Evolutionary conservation across 2,113 vertebrate species (phyloP), one percentile per base, ranked within the genome.

Genomic region (Bubo blakistoni): DNA sequence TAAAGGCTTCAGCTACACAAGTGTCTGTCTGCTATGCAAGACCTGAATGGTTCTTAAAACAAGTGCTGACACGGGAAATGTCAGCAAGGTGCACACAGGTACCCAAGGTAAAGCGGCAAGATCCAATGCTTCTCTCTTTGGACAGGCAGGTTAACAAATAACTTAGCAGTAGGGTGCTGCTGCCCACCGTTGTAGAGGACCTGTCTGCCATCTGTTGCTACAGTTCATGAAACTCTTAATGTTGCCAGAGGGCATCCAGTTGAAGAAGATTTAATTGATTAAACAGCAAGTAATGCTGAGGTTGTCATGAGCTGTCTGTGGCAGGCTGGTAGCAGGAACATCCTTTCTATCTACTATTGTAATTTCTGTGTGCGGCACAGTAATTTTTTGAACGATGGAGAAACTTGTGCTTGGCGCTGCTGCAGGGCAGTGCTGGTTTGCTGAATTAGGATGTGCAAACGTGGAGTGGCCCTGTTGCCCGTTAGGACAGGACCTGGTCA

Each of bases 11-110:
- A 1, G 16, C 42, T 71, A 26, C 4, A 1, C 26, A 32, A 42
- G 10, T 20, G 6, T 89, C 51, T 65, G 22, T 34, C 26, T 73
- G 2, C 40, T 61, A 3, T 14, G 34, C 27, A 65, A 78, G 63
- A 57, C 21, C 13, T 26, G 44, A 81, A 32, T 65, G 34, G 51
- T 63, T 74, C 70, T 14, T 46, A 25, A 69, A 38, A 29, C 7
- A 17, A 22, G 10, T 51, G 26, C 51, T 0, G 0, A 22, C 13
- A 11, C 2, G 5, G 69, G 47, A 69, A 22, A 11, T 9, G 4
- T 9, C 46, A 54, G 54, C 29, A 52, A 67, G 44, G 16, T 42
- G 36, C 54, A 15, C 18, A 1, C 2, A 42, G 24, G 38, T 87
- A 29, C 49, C 25, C 29, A 9, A 9, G 27, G 10, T 81, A 52